Conservation (phyloP, 2,797 vertebrate genomes). For the Takifugu rubripes region DNA sequence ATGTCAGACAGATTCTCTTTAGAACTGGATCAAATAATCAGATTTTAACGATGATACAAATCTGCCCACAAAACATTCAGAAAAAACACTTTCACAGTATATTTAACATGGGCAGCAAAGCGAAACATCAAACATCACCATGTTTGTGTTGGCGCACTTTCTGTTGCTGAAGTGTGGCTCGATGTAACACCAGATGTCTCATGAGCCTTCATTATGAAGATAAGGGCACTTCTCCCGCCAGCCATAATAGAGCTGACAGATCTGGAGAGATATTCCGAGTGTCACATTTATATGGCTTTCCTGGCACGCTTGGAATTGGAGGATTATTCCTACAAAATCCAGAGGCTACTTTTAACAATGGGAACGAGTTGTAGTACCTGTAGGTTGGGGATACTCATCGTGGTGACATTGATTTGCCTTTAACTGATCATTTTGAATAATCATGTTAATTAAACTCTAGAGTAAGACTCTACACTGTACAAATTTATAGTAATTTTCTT, state of each 20-base stretch:
- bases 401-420: neutral
- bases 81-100: constrained; percentile 15
- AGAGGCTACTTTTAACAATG: no score
- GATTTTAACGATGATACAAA: constrained; percentile 49
- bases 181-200: constrained; percentile 35
- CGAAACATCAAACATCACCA: constrained; percentile 44
- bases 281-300: constrained; percentile 6
- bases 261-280: constrained; percentile 19
- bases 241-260: constrained; percentile 20
- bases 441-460: no score
- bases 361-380: neutral
- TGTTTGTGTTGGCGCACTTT: constrained; percentile 49
- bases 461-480: no score
- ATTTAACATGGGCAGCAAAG: constrained; percentile 20
- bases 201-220: constrained; percentile 39
- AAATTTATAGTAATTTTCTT: no score
- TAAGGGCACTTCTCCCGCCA: constrained; percentile 28
- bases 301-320: no score
- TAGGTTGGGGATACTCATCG: neutral
- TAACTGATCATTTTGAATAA: neutral
- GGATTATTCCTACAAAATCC: no score
- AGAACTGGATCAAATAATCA: constrained; percentile 45
- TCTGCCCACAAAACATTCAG: constrained; percentile 8
- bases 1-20: constrained; percentile 26
- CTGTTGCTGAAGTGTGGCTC: constrained; percentile 37